Evolutionary conservation across 2,888 invertebrate genomes (phyloP).

Genomic region (Eledona agricola): DNA sequence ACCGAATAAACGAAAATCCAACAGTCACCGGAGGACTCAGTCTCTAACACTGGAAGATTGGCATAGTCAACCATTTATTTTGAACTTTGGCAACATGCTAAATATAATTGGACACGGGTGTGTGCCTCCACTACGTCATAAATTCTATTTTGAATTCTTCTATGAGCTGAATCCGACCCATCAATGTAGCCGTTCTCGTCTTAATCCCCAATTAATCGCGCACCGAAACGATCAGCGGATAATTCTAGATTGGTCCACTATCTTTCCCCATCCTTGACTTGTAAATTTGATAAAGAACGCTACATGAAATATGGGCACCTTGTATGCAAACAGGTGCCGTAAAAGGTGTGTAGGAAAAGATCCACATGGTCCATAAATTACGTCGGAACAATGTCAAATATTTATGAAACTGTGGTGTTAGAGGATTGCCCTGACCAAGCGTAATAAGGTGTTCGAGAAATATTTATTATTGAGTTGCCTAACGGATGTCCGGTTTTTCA

Average conservation of each 20-base stretch:
- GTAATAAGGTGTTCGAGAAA: slow-evolving; percentile 8
- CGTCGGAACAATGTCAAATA: slow-evolving; percentile 20
- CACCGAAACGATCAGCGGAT: too few relatives aligned
- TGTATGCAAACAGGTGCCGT: too few relatives aligned
- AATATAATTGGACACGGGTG: slow-evolving; percentile 36
- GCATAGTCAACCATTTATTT: slow-evolving; percentile 44
- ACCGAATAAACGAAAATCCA: slow-evolving; percentile 24
- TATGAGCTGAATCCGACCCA: slow-evolving; percentile 40
- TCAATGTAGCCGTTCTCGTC: slow-evolving; percentile 5
- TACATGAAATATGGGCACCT: too few relatives aligned
- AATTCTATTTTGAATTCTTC: slow-evolving; percentile 45
- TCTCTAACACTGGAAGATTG: slow-evolving; percentile 34
- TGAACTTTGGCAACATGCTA: slow-evolving; percentile 42
- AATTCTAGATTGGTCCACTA: too few relatives aligned
- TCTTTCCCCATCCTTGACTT: too few relatives aligned
- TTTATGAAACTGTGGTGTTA: slow-evolving; percentile 12
- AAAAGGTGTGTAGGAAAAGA: slow-evolving; percentile 2
- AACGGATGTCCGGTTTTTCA: too few relatives aligned
- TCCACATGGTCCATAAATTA: slow-evolving; percentile 5
- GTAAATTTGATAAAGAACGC: too few relatives aligned
- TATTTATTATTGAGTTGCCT: too few relatives aligned
- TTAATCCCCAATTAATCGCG: slow-evolving; percentile 11
- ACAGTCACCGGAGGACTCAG: slow-evolving; percentile 15
- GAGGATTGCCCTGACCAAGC: slow-evolving; percentile 13
- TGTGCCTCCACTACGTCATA: slow-evolving; percentile 41